Conservation (phyloP, 2,888 invertebrate species). For the Pterostichus niger region DNA sequence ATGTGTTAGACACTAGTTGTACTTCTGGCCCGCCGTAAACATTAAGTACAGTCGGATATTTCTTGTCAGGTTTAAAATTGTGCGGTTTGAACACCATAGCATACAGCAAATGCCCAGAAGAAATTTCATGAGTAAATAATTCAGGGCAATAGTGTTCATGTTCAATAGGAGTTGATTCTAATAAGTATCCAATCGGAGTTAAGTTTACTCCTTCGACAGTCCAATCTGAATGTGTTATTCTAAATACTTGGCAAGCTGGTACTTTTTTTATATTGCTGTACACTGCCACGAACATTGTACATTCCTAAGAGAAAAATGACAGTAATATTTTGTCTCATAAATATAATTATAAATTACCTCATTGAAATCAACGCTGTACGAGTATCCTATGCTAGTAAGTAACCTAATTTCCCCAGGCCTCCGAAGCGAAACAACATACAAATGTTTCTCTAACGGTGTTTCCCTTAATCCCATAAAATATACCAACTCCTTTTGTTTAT, state of each 20-base stretch:
- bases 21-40: slow-evolving; percentile 99
- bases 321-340: slow-evolving; percentile 14
- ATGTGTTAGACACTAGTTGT: slow-evolving; percentile 97
- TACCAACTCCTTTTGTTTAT: slow-evolving; percentile 87
- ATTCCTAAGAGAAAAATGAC: slow-evolving; percentile 80
- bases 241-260: slow-evolving; percentile 89
- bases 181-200: slow-evolving; percentile 85
- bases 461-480: slow-evolving; percentile 96
- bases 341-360: slow-evolving; percentile 81
- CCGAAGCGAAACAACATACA: slow-evolving; percentile 90
- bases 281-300: slow-evolving; percentile 89
- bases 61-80: slow-evolving; percentile 82
- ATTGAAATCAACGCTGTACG: slow-evolving; percentile 90
- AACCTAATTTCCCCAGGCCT: slow-evolving; percentile 86
- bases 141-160: slow-evolving; percentile 84
- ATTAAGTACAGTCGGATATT: slow-evolving; percentile 96
- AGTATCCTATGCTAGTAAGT: slow-evolving; percentile 90
- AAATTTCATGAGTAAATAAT: slow-evolving; percentile 85
- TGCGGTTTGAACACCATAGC: slow-evolving; percentile 95
- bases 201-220: slow-evolving; percentile 85
- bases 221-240: slow-evolving; percentile 84
- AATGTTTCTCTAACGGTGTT: slow-evolving; percentile 94
- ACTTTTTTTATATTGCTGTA: slow-evolving; percentile 90
- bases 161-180: slow-evolving; percentile 82
- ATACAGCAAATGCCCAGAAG: slow-evolving; percentile 85